Evolutionary conservation across 1,140 invertebrate genomes (phyloP), one percentile per base, ranked within the genome.

Genomic region (Akabosia matsudoensis): DNA sequence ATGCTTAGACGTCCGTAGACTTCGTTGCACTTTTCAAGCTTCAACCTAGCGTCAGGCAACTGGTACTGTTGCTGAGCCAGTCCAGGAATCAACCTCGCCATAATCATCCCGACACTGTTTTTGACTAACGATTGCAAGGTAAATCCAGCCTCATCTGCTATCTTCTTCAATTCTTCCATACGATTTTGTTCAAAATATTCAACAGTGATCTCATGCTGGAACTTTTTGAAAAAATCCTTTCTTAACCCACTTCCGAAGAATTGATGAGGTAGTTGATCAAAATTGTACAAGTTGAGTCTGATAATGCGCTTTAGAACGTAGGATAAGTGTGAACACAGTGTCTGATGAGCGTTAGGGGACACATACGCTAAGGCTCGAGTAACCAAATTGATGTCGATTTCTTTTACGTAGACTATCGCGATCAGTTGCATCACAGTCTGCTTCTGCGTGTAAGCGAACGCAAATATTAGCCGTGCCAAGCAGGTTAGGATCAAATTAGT

Each of bases 151-250:
- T 77, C 70, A 18, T 82, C 18, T 22, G 83, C 85, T 0, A 87
- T 67, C 0, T 76, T 54, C 3, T 80, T 33, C 1, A 83, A 78
- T n/a, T 82, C 77, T 34, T 80, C 77, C 24, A 82, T 76, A 18
- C 85, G 75, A 10, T 81, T 82, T 52, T 82, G 80, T 30, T 85
- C 79, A 18, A 87, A 80, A 64, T 84, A 56, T 33, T 85, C 76
- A 1, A 84, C 83, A 4, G 84, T 80, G 26, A 87, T 83, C n/a
- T 79, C 75, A 33, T 85, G 76, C 70, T 84, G 77, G 70, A 87
- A 82, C n/a, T 77, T 82, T 2, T 79, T 54, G 61, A 85, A 87
- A 78, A 88, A 88, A 16, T 85, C 79, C 3, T 74, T 54, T 77
- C 84, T 81, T 13, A 79, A 82, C 0, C 70, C 24, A 54, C 56